These are phyloP conservation scores for Acanthopagrus latus DNA, from an alignment of 2,797 vertebrate species.

Conservation along the genomic window DNA sequence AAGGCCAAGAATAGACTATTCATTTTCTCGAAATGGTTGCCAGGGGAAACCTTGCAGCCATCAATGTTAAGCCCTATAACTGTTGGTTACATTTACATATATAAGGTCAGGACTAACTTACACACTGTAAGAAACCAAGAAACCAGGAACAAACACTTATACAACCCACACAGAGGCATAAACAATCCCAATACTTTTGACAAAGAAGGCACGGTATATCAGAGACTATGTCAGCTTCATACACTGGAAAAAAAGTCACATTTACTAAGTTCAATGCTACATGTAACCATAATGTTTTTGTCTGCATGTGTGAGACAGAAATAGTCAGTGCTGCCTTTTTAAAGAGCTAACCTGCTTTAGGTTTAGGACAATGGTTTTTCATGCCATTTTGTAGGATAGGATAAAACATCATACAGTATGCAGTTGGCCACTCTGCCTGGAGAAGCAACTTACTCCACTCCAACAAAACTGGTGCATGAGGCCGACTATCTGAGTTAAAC, in stretches of 20 bases:
- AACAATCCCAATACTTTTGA: neutral
- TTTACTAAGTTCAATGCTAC: too few species aligned
- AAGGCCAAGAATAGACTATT: too few species aligned
- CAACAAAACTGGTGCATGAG: neutral
- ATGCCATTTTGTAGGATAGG: neutral
- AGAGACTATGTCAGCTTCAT: neutral
- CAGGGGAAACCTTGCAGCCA: too few species aligned
- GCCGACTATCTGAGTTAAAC: neutral
- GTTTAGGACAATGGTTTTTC: neutral
- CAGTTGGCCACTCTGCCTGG: neutral
- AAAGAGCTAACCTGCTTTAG: neutral
- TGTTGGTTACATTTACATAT: neutral
- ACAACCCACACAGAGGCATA: neutral
- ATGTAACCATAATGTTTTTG: too few species aligned
- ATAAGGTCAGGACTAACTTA: neutral
- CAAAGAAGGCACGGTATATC: neutral
- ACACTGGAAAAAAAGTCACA: neutral
- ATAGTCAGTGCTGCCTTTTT: neutral
- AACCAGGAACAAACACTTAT: neutral
- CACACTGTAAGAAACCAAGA: neutral
- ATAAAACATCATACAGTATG: neutral
- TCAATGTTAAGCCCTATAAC: too few species aligned
- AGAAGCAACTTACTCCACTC: neutral
- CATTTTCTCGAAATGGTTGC: too few species aligned
- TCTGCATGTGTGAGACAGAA: neutral